Evolutionary conservation across 1,140 invertebrate species (phyloP).

Genomic region (Cotesia vestalis): DNA sequence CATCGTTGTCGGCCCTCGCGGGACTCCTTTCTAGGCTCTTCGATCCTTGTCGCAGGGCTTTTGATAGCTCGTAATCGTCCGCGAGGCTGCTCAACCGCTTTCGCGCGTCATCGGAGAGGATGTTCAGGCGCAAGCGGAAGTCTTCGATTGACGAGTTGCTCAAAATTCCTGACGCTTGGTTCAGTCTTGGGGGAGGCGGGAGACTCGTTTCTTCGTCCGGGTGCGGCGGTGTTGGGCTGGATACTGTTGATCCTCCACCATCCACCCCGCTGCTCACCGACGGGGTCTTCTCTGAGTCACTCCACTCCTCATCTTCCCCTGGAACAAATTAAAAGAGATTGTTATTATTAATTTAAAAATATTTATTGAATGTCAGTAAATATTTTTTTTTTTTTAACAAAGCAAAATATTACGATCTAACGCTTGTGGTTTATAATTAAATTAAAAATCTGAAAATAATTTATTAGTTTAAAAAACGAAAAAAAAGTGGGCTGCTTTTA

Average conservation of each 20-base stretch:
- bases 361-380: constrained; percentile 5
- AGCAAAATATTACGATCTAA: no score
- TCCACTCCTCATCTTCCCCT: constrained; percentile 67
- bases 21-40: constrained; percentile 54
- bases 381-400: background rate
- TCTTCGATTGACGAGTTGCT: constrained; percentile 52
- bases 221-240: constrained; percentile 55
- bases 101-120: constrained; percentile 59
- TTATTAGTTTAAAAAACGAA: no score
- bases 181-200: constrained; percentile 54
- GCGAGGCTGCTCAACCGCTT: constrained; percentile 55
- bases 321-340: constrained; percentile 38
- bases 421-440: no score
- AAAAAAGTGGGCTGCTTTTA: no score
- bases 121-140: constrained; percentile 55
- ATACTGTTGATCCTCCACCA: constrained; percentile 60
- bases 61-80: constrained; percentile 57
- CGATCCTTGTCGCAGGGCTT: constrained; percentile 22
- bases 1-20: constrained; percentile 45
- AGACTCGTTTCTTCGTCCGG: constrained; percentile 57
- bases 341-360: background rate
- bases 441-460: no score
- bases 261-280: constrained; percentile 64
- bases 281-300: constrained; percentile 64
- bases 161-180: constrained; percentile 39